A percentile compares a stretch with the other conserved stretches of the same genome.
Evolutionary conservation across 1,140 invertebrate species (phyloP).

Genomic region (Drosophila simulans): DNA sequence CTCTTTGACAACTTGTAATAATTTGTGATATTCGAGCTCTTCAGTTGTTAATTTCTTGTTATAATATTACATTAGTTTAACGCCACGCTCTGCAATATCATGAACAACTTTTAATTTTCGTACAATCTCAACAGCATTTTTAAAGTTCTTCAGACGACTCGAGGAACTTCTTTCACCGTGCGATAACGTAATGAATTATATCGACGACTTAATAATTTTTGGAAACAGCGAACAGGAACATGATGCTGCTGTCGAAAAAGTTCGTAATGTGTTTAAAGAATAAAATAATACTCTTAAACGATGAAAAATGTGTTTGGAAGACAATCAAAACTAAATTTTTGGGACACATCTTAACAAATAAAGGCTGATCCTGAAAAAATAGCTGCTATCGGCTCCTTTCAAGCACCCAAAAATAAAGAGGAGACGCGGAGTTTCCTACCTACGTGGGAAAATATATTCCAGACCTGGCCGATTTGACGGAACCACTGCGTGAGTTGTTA

Average conservation of each 20-base stretch:
- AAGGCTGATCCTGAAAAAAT: background rate
- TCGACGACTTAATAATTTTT: background rate
- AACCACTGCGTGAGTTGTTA: background rate
- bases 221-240: background rate
- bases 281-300: too few relatives aligned
- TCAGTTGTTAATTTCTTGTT: too few relatives aligned
- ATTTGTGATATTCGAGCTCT: too few relatives aligned
- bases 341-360: background rate
- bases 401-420: too few relatives aligned
- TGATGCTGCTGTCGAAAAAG: background rate
- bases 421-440: too few relatives aligned
- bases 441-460: too few relatives aligned
- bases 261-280: too few relatives aligned
- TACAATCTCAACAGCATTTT: too few relatives aligned
- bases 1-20: too few relatives aligned
- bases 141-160: background rate
- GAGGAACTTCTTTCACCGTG: background rate
- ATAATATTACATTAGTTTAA: too few relatives aligned
- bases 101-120: too few relatives aligned
- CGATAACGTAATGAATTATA: background rate
- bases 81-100: too few relatives aligned
- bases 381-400: background rate
- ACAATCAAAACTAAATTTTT: background rate
- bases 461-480: background rate
- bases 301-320: background rate